These are phyloP conservation scores for Montipora efflorescens DNA, from an alignment of 64 coral and sea anemone species.

Conservation along the genomic window DNA sequence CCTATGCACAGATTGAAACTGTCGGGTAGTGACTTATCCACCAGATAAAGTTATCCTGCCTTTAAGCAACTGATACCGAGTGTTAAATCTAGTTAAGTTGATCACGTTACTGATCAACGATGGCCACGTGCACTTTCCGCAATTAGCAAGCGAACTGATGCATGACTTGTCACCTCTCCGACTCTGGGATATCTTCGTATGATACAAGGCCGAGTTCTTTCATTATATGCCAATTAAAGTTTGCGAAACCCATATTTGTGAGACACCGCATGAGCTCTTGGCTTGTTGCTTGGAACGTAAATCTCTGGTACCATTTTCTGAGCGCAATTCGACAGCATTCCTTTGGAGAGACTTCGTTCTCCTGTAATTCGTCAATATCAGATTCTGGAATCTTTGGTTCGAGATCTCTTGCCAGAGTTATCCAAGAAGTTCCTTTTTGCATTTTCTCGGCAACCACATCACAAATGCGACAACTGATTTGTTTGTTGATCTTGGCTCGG, in stretches of 20 bases:
- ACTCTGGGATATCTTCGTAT: not conserved
- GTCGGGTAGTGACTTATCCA: too few relatives aligned
- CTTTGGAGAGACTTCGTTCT: not conserved
- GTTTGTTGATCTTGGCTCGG: not conserved
- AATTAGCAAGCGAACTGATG: not conserved
- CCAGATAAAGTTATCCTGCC: too few relatives aligned
- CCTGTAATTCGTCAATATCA: not conserved
- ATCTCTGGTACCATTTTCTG: not conserved
- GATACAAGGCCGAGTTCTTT: not conserved
- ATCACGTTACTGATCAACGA: too few relatives aligned
- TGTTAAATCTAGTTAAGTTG: too few relatives aligned
- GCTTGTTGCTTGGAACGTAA: not conserved
- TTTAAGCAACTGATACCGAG: too few relatives aligned
- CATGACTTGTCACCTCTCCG: not conserved
- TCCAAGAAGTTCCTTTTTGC: not conserved
- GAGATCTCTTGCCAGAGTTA: not conserved
- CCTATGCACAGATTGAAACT: too few relatives aligned
- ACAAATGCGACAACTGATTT: not conserved
- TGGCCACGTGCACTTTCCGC: too few relatives aligned
- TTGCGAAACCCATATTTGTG: conserved; percentile 29
- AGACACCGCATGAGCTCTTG: conserved; percentile 1
- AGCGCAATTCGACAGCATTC: not conserved
- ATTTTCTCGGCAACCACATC: conserved; percentile 13
- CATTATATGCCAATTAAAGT: conserved; percentile 32
- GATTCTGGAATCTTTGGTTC: not conserved